phyloP scores from a whole-genome alignment of 1,140 invertebrate genomes.

The Reticulitermes speratus region DNA sequence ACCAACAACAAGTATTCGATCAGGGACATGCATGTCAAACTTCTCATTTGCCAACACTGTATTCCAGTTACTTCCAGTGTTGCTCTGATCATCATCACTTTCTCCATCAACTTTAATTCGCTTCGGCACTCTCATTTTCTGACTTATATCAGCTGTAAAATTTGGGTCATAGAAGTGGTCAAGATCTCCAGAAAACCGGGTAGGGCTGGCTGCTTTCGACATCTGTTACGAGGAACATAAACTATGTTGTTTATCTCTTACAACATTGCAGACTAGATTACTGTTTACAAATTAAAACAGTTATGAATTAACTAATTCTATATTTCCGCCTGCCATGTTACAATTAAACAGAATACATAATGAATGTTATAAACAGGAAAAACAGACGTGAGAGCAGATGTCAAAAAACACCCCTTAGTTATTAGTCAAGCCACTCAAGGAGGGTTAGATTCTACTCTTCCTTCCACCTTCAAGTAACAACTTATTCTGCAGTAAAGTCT shows the following conservation, averaged over 20 bases:
- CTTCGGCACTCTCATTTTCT: conserved; percentile 76
- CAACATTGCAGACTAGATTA: no score
- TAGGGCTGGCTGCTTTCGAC: conserved; percentile 30
- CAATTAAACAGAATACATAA: neutral
- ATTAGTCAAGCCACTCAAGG: neutral
- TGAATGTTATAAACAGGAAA: neutral
- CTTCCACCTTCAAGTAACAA: neutral
- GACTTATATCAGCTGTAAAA: conserved; percentile 62
- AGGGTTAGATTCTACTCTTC: neutral
- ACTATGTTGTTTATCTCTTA: neutral
- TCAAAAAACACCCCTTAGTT: neutral
- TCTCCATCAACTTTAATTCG: conserved; percentile 71
- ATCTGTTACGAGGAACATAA: conserved; percentile 23
- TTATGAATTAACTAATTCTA: neutral
- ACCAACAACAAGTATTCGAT: conserved; percentile 81
- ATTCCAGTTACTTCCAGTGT: conserved; percentile 55
- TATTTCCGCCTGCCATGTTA: neutral
- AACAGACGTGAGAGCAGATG: neutral
- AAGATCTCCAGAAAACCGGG: conserved; percentile 24
- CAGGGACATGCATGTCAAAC: conserved; percentile 87
- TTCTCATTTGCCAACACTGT: conserved; percentile 56
- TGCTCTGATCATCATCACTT: conserved; percentile 60
- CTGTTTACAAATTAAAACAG: no score
- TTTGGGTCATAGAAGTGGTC: conserved; percentile 30
- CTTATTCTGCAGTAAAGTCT: neutral